A percentile compares a stretch with the other conserved stretches of the same genome.
Conservation (phyloP, 2,888 invertebrate species). For the Gandaritis pyraliata region DNA sequence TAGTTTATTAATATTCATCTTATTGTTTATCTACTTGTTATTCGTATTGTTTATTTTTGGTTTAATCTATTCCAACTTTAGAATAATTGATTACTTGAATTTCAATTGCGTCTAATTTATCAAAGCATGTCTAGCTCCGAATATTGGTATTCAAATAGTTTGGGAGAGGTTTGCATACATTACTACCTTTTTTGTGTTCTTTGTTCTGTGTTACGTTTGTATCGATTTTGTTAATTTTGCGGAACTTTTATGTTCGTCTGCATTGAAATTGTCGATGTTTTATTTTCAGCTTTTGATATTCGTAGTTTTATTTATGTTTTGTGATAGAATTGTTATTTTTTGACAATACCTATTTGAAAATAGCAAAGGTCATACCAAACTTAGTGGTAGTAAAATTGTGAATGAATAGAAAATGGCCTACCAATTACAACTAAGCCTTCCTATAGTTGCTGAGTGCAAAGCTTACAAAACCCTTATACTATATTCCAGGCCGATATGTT, state of each 20-base stretch:
- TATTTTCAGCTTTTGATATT: background rate
- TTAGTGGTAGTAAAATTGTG: too few species aligned
- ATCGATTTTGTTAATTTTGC: conserved; percentile 52
- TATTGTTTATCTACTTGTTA: background rate
- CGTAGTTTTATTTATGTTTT: conserved; percentile 5
- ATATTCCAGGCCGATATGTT: conserved; percentile 92
- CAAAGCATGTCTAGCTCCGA: conserved; percentile 58
- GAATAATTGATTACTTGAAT: conserved; percentile 21
- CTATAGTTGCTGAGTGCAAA: background rate
- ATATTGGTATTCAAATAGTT: conserved; percentile 62
- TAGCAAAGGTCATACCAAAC: too few species aligned
- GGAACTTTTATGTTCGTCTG: conserved; percentile 29
- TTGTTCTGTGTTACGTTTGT: conserved; percentile 42
- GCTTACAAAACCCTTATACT: conserved; percentile 24
- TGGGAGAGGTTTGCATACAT: conserved; percentile 64
- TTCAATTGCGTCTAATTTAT: conserved; percentile 29
- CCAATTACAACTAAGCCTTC: too few species aligned
- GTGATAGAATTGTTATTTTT: background rate
- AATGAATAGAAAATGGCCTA: too few species aligned
- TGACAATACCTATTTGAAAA: conserved; percentile 1
- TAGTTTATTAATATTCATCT: conserved; percentile 34
- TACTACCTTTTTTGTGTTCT: conserved; percentile 51
- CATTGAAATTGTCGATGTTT: conserved; percentile 20
- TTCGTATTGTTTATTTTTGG: background rate
- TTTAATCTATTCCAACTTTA: conserved; percentile 12